Conservation (phyloP, 2,888 invertebrate genomes). For the Chrysolina americana region DNA sequence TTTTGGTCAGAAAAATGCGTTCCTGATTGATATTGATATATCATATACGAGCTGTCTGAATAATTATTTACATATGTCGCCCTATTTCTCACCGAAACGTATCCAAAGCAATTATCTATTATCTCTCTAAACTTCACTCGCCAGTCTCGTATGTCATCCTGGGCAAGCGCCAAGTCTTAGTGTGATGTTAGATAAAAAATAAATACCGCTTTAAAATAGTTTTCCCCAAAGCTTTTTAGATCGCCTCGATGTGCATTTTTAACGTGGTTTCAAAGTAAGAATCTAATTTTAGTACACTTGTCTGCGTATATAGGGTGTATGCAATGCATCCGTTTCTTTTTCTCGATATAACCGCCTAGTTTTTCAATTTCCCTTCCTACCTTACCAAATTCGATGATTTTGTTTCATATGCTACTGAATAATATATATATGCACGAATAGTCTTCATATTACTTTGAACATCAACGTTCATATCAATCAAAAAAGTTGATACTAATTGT, state of each 20-base stretch:
- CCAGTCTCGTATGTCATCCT: constrained; percentile 6
- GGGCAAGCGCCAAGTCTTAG: constrained; percentile 11
- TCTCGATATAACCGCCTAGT: too few relatives aligned
- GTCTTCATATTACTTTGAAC: too few relatives aligned
- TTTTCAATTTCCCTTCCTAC: too few relatives aligned
- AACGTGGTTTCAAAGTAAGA: neutral
- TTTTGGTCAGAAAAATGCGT: neutral
- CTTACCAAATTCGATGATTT: too few relatives aligned
- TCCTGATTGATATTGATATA: constrained; percentile 11
- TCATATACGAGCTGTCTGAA: constrained; percentile 12
- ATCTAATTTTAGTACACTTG: neutral
- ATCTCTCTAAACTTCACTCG: constrained; percentile 10
- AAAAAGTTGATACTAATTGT: neutral
- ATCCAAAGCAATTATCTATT: constrained; percentile 2
- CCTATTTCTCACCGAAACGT: constrained; percentile 19
- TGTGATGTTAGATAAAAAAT: constrained; percentile 11
- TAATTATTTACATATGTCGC: constrained; percentile 21
- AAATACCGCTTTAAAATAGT: constrained; percentile 12
- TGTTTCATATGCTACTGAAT: too few relatives aligned
- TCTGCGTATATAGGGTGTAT: too few relatives aligned
- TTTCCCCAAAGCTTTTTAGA: neutral
- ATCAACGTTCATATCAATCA: too few relatives aligned
- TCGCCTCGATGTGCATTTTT: neutral
- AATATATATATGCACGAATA: too few relatives aligned
- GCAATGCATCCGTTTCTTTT: too few relatives aligned